Percentiles rank a stretch among this genome's conserved stretches.
Conservation (phyloP, 2,888 invertebrate species). For the Azorinus chamasolen region DNA sequence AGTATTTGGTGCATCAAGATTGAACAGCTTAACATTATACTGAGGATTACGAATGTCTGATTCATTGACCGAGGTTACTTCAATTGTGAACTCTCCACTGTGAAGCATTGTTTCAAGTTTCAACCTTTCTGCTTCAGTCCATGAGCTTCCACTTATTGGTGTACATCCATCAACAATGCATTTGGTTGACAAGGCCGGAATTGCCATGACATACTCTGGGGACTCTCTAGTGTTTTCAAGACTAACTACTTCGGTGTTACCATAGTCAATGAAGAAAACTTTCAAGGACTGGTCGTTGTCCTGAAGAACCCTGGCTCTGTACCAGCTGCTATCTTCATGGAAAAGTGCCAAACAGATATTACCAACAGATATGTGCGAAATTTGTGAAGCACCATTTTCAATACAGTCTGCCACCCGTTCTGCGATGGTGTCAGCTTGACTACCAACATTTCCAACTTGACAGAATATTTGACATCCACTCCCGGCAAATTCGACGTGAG, state of each 20-base stretch:
- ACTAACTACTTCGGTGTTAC: constrained; percentile 80
- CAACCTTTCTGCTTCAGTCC: constrained; percentile 58
- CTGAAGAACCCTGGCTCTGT: constrained; percentile 73
- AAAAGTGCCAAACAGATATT: constrained; percentile 69
- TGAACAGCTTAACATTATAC: constrained; percentile 48
- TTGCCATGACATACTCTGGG: constrained; percentile 67
- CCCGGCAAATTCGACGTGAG: constrained; percentile 68
- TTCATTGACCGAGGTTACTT: constrained; percentile 42
- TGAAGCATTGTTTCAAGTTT: constrained; percentile 56
- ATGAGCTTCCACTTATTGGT: constrained; percentile 40
- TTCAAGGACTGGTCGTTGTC: constrained; percentile 42
- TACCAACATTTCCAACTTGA: constrained; percentile 66
- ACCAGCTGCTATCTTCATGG: constrained; percentile 79
- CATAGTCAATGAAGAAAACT: constrained; percentile 85
- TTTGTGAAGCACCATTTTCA: constrained; percentile 38
- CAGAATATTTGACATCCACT: constrained; percentile 57
- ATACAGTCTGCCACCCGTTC: constrained; percentile 55
- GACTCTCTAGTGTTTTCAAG: constrained; percentile 70
- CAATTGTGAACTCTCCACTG: constrained; percentile 65
- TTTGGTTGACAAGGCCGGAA: constrained; percentile 78
- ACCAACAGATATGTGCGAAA: constrained; percentile 34
- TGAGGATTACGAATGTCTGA: constrained; percentile 19
- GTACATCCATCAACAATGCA: constrained; percentile 69
- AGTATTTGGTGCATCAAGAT: constrained; percentile 46
- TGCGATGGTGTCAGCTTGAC: constrained; percentile 63